Evolutionary conservation across 2,797 vertebrate species (phyloP).

Genomic region (Clarias laeviceps): DNA sequence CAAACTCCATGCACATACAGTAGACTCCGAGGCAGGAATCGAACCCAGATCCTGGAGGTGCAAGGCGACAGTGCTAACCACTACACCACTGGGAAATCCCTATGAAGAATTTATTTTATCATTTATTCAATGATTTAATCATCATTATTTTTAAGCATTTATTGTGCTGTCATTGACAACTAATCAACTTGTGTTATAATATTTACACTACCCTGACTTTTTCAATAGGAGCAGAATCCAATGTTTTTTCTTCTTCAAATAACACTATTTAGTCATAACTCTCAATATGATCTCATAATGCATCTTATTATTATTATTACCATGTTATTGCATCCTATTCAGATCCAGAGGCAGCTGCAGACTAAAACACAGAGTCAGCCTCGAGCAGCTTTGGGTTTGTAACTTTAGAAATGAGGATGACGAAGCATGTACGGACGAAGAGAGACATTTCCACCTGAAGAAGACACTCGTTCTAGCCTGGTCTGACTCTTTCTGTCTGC

Average conservation of each 20-base stretch:
- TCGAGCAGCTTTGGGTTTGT: conserved; percentile 66
- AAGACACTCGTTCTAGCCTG: conserved; percentile 67
- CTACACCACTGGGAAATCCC: not conserved
- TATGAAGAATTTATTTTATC: too few species aligned
- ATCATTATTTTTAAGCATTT: too few species aligned
- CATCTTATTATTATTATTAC: not conserved
- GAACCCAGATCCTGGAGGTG: too few species aligned
- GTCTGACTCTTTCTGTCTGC: conserved; percentile 65
- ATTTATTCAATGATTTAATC: too few species aligned
- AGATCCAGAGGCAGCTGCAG: conserved; percentile 72
- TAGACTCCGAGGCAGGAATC: too few species aligned
- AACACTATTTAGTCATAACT: not conserved
- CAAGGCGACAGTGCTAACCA: too few species aligned
- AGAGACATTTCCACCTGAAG: conserved; percentile 50
- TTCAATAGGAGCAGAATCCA: not conserved
- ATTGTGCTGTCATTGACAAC: not conserved
- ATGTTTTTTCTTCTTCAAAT: not conserved
- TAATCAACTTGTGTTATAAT: not conserved
- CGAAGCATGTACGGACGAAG: conserved; percentile 47
- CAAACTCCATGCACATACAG: too few species aligned
- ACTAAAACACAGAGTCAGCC: conserved; percentile 68
- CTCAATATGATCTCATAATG: not conserved
- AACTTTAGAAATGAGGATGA: conserved; percentile 63
- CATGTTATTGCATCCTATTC: conserved; percentile 4
- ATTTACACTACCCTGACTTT: not conserved